Evolutionary conservation across 2,113 vertebrate genomes (phyloP), one percentile per base, ranked within the genome.

Genomic region (Ailurus styani): DNA sequence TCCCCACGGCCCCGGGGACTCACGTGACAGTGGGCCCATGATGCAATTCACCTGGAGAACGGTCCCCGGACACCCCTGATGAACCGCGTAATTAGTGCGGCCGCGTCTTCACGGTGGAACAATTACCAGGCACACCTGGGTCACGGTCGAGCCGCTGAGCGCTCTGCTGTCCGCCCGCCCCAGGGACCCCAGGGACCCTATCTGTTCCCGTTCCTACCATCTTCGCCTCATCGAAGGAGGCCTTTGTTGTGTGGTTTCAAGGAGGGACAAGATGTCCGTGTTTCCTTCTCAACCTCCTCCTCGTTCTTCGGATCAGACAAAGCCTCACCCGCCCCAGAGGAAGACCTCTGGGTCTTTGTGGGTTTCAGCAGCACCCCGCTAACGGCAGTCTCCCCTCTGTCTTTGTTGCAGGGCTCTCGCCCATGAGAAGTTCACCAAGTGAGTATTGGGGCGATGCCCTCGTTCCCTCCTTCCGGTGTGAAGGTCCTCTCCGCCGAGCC

Each of bases 401-500:
- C 97, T 98, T 93, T 88, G 83, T 98, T 98, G 40, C 98, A 99
- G 99, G 98, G 99, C 99, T 85, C 99, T 99, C 2, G 99, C 99
- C 90, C 99, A 99, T 31, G 99, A 99, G 98, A 99, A 99, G 98
- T 99, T 99, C 98, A 99, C 99, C 97, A 99, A 99, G 99, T 99
- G 99, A 99, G 99, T 99, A 90, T 89, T 29, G 66, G 10, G 47
- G 34, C 62, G 5, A 0, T 3, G 0, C 57, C 94, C 70, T 6
- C 8, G 0, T 13, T 60, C 1, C 90, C 79, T 40, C 20, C 62
- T n/a, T 18, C 47, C 1, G 2, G 31, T 0, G 0, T 0, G 0
- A 2, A 5, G 0, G 15, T 8, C 40, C 83, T n/a, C 77, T 29
- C 42, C 42, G 11, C n/a, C 2, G 31, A 27, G 47, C 34, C 57